phyloP scores from a whole-genome alignment of 2,113 vertebrate species.

The Strigops habroptila region DNA sequence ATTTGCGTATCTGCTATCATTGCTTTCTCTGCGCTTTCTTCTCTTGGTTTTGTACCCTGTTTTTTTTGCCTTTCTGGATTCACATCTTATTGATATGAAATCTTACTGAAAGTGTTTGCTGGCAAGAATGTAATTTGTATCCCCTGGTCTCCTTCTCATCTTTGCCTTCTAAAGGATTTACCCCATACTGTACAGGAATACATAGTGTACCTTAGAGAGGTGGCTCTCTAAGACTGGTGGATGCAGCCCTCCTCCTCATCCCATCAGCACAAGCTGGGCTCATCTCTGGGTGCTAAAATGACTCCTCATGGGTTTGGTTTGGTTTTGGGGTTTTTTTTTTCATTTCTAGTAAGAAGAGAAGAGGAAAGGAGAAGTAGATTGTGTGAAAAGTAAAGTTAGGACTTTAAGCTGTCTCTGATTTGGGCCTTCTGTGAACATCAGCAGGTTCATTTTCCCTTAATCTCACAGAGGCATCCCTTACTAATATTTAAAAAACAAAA shows the following conservation, averaged over 20 bases:
- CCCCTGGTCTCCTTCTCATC: neutral
- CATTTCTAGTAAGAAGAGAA: neutral
- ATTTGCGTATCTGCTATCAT: neutral
- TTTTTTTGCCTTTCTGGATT: neutral
- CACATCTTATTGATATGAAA: too few species aligned
- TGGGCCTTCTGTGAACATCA: neutral
- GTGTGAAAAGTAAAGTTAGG: neutral
- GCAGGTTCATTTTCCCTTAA: neutral
- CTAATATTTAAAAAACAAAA: neutral
- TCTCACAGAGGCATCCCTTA: neutral
- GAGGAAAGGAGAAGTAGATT: neutral
- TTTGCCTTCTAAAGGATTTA: neutral
- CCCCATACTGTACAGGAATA: neutral
- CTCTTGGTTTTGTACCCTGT: neutral
- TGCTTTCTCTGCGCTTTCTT: neutral
- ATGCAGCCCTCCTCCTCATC: neutral
- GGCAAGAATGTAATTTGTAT: neutral
- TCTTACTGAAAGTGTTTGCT: neutral
- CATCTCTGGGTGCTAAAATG: neutral
- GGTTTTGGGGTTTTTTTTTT: neutral
- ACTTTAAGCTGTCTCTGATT: neutral
- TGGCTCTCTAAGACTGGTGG: neutral
- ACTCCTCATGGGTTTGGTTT: neutral
- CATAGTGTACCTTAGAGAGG: too few species aligned
- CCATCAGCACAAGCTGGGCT: neutral